Conservation (phyloP, 2,113 vertebrate genomes). For the Pavo muticus region DNA sequence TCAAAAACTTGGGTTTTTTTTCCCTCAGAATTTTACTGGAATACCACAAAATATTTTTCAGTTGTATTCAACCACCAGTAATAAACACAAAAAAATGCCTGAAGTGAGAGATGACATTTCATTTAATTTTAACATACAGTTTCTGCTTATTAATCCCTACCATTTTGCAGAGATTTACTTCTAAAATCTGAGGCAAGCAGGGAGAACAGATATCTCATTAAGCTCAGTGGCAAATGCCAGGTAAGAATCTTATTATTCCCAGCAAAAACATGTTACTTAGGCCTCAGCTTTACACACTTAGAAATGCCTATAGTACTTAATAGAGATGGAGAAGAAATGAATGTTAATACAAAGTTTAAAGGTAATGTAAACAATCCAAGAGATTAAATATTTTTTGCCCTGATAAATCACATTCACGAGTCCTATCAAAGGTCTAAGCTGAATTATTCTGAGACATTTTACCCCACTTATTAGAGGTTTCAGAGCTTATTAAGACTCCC, state of each 20-base stretch:
- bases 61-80: background rate
- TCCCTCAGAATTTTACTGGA: background rate
- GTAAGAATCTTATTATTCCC: background rate
- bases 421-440: background rate
- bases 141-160: background rate
- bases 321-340: background rate
- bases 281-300: background rate
- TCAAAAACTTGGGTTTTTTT: background rate
- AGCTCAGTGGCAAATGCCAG: background rate
- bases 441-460: background rate
- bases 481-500: background rate
- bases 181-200: background rate
- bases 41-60: background rate
- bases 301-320: background rate
- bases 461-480: background rate
- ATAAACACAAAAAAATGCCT: background rate
- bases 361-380: background rate
- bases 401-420: background rate
- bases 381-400: background rate
- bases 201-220: background rate
- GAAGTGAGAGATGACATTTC: background rate
- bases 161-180: background rate
- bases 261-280: background rate
- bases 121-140: background rate
- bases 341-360: background rate